Conservation (phyloP, 2,888 invertebrate species). For the Drosophila anomalipes region DNA sequence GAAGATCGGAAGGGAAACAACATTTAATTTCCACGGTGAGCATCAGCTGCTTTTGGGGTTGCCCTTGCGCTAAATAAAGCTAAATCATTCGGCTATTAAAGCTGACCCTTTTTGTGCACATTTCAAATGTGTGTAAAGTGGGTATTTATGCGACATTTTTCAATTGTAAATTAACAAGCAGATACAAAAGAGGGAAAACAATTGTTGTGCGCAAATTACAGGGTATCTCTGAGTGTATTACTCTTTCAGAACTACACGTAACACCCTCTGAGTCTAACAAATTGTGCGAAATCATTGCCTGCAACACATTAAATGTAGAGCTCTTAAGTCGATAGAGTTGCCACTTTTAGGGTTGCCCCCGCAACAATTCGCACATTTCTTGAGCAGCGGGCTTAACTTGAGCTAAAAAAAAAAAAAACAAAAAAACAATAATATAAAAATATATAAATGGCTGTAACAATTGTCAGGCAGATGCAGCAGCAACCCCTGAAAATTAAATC, state of each 20-base stretch:
- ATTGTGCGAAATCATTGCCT: slow-evolving; percentile 45
- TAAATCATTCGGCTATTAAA: slow-evolving; percentile 20
- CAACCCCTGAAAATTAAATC: slow-evolving; percentile 36
- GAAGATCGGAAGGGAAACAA: slow-evolving; percentile 1
- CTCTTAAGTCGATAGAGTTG: slow-evolving; percentile 38
- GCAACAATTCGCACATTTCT: slow-evolving; percentile 26
- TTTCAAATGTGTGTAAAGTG: not conserved
- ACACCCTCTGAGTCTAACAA: slow-evolving; percentile 19
- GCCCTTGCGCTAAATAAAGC: slow-evolving; percentile 22
- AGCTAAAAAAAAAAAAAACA: slow-evolving; percentile 25
- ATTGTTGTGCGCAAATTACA: not conserved
- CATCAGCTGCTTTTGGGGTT: slow-evolving; percentile 25
- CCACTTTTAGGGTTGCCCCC: slow-evolving; percentile 21
- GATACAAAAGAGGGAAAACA: not conserved
- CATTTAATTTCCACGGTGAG: slow-evolving; percentile 34
- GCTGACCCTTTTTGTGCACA: not conserved
- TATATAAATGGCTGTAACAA: slow-evolving; percentile 28
- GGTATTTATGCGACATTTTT: not conserved
- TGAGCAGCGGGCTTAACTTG: slow-evolving; percentile 38
- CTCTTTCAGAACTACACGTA: not conserved
- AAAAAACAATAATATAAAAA: slow-evolving; percentile 1
- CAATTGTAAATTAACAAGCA: not conserved
- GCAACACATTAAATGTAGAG: slow-evolving; percentile 28
- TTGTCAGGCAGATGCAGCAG: slow-evolving; percentile 57
- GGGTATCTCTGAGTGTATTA: not conserved